Conservation (phyloP, 2,113 vertebrate species). For the Podocnemis expansa region DNA sequence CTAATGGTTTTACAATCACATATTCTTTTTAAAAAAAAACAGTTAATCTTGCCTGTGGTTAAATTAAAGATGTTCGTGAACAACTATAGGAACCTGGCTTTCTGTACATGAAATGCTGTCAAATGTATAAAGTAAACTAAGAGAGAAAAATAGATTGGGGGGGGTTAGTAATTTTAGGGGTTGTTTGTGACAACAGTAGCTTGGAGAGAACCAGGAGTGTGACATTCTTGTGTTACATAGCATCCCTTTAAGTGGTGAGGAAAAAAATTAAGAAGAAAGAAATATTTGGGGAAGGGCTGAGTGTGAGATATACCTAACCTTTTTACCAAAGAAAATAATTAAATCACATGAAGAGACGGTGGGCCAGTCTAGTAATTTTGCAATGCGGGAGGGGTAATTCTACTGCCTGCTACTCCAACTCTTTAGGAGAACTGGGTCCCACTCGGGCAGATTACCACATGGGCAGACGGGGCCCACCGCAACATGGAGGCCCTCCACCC, state of each 20-base stretch:
- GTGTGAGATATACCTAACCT: not conserved
- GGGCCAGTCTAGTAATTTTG: accelerated
- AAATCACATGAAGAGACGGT: not conserved
- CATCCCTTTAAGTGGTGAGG: not conserved
- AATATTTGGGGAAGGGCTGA: not conserved
- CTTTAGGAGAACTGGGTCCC: not conserved
- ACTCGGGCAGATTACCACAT: no score
- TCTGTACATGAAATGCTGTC: not conserved
- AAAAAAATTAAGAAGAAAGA: not conserved
- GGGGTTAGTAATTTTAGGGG: not conserved
- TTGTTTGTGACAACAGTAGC: not conserved
- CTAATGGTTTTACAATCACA: not conserved
- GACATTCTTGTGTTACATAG: not conserved
- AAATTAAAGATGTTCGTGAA: not conserved
- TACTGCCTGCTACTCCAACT: not conserved
- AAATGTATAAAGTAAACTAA: not conserved
- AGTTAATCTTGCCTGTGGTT: not conserved
- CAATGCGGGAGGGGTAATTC: not conserved
- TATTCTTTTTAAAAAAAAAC: not conserved
- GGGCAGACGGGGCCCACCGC: no score
- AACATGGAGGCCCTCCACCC: no score
- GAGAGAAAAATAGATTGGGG: no score
- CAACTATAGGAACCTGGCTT: not conserved
- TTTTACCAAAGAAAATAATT: not conserved
- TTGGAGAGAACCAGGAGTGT: not conserved